Percentiles rank a stretch among this genome's conserved stretches.
These are phyloP conservation scores for Ceratina japonica DNA, from an alignment of 1,140 invertebrate genomes.

Conservation along the genomic window DNA sequence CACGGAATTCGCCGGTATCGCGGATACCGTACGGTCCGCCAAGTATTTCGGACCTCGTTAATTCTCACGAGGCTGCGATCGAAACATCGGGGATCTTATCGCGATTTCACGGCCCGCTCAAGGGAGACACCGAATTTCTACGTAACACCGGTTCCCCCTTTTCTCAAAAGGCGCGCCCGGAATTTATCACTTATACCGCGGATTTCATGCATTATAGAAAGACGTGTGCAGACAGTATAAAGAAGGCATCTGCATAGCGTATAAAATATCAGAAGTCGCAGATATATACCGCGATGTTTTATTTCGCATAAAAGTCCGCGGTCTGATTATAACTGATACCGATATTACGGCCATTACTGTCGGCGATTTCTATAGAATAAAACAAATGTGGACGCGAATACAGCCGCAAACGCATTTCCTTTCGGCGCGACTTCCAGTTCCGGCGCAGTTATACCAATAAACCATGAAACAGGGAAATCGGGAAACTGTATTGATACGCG, in stretches of 20 bases:
- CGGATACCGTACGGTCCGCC: slow-evolving; percentile 61
- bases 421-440: slow-evolving; percentile 3
- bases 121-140: slow-evolving; percentile 47
- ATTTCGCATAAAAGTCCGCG: no score
- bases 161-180: neutral
- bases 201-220: no score
- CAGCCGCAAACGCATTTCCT: neutral
- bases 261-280: no score
- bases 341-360: no score
- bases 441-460: neutral
- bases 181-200: no score
- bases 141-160: slow-evolving; percentile 26
- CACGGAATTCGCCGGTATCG: slow-evolving; percentile 40
- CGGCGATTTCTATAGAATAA: neutral
- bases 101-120: slow-evolving; percentile 49
- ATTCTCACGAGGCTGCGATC: slow-evolving; percentile 67
- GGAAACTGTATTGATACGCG: slow-evolving; percentile 32
- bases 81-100: slow-evolving; percentile 21
- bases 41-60: slow-evolving; percentile 73
- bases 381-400: neutral
- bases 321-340: no score
- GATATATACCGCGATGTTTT: no score
- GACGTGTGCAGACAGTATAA: no score
- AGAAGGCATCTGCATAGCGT: no score
- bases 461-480: slow-evolving; percentile 15